phyloP scores from a whole-genome alignment of 2,797 vertebrate species.

The Hipposideros larvatus region DNA sequence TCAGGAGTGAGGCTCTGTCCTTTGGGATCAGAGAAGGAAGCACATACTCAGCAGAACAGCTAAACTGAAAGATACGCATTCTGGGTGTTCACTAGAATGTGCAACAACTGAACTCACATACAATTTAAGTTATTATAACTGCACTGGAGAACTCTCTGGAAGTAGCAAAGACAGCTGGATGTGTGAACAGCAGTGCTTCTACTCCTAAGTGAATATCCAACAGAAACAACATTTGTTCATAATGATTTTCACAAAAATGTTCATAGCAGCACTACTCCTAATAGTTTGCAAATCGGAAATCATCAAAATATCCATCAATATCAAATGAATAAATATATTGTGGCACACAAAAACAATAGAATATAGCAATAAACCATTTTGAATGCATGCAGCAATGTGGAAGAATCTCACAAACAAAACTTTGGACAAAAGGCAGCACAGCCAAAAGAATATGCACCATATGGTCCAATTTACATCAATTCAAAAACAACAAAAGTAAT shows the following conservation, averaged over 20 bases:
- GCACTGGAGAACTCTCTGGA: background rate
- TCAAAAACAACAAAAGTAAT: background rate
- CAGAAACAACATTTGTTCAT: background rate
- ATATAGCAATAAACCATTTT: background rate
- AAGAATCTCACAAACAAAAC: background rate
- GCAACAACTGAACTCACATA: background rate
- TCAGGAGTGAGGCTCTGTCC: background rate
- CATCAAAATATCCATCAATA: background rate
- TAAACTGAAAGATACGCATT: background rate
- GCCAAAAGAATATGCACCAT: background rate
- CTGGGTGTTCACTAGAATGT: background rate
- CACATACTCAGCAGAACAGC: background rate
- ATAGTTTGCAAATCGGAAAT: background rate
- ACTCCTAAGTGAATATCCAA: background rate
- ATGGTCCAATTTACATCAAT: background rate
- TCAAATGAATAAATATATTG: background rate
- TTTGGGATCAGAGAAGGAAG: background rate
- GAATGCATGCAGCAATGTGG: background rate
- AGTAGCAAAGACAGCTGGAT: background rate
- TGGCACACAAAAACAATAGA: background rate
- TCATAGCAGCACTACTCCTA: background rate
- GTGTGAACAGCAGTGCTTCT: background rate
- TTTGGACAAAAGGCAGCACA: background rate
- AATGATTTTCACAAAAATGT: background rate
- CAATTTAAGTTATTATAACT: background rate